phyloP scores from a whole-genome alignment of 2,888 invertebrate genomes.

The Chaetogeoica ovagalla region DNA sequence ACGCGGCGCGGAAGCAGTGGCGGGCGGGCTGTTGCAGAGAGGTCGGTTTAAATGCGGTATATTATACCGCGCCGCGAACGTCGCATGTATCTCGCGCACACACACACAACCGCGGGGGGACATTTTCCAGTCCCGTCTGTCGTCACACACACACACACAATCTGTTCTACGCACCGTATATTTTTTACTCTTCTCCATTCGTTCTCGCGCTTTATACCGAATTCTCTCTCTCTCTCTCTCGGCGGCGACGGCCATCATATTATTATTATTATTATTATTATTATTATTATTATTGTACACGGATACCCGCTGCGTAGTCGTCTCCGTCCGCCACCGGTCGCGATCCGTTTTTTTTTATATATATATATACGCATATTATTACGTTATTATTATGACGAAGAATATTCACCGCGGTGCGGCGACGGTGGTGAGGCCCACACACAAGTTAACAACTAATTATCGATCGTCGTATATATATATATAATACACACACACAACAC shows the following conservation, averaged over 20 bases:
- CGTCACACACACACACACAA: no score
- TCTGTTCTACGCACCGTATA: no score
- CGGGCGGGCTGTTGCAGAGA: no score
- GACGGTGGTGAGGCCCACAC: constrained; percentile 35
- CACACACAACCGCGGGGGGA: no score
- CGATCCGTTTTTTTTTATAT: not conserved
- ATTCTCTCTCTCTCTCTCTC: not conserved
- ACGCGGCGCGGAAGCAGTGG: no score
- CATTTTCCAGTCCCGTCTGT: no score
- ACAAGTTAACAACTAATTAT: constrained; percentile 50
- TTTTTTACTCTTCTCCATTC: no score
- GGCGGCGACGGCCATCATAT: not conserved
- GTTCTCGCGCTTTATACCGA: not conserved
- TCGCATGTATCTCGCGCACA: no score
- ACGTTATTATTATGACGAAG: not conserved
- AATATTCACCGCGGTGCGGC: not conserved
- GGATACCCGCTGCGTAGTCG: constrained; percentile 36
- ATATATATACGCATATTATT: not conserved
- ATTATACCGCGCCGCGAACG: no score
- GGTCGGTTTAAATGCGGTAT: no score
- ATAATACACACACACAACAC: not conserved
- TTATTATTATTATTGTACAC: not conserved
- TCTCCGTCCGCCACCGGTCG: not conserved
- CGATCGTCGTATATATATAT: constrained; percentile 11
- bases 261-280: no score